These are phyloP conservation scores for Pseudococcus longispinus DNA, from an alignment of 2,888 invertebrate species.

Conservation along the genomic window DNA sequence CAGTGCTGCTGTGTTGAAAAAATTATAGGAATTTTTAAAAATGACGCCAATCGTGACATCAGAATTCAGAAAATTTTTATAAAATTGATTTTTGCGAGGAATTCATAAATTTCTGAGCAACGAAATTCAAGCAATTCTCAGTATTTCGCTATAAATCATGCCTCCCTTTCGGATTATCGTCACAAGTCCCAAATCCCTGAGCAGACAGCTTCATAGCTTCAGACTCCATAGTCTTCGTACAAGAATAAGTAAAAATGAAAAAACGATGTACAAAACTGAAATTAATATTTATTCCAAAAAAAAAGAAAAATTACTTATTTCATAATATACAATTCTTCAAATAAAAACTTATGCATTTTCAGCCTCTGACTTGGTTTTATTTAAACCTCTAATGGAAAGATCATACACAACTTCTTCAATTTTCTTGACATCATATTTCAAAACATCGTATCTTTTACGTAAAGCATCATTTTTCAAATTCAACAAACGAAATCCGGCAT, in stretches of 20 bases:
- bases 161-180: no score
- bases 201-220: no score
- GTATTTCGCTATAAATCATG: no score
- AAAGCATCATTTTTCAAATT: slow-evolving; percentile 90
- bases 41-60: no score
- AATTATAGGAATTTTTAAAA: neutral
- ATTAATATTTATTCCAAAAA: neutral
- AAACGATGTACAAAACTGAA: neutral
- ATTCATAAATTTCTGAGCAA: no score
- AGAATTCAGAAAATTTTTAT: no score
- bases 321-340: neutral
- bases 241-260: neutral
- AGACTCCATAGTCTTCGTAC: no score
- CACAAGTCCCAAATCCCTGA: no score
- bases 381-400: slow-evolving; percentile 79
- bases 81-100: no score
- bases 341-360: neutral
- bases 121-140: no score
- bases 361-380: slow-evolving; percentile 60
- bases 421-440: slow-evolving; percentile 93
- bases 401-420: slow-evolving; percentile 92
- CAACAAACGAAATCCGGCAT: slow-evolving; percentile 86
- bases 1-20: neutral
- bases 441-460: slow-evolving; percentile 83
- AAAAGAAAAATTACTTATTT: neutral